Percentiles rank a stretch among this genome's conserved stretches.
These are phyloP conservation scores for Lichenostomus cassidix DNA, from an alignment of 2,113 vertebrate species.

Conservation along the genomic window DNA sequence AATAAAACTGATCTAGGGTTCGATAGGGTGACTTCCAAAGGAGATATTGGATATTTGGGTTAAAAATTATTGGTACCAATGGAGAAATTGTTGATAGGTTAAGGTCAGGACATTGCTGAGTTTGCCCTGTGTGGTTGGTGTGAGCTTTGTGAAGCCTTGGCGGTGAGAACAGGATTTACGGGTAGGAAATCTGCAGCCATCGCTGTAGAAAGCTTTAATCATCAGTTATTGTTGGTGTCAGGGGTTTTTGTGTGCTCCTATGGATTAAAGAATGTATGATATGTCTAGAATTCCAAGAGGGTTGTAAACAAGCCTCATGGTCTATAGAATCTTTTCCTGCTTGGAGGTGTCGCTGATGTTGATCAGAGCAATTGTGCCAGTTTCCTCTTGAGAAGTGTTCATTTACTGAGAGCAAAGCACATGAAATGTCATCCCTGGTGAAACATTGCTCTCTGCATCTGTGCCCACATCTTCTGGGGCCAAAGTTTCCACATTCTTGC, in stretches of 20 bases:
- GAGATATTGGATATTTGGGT: neutral
- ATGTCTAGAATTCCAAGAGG: neutral
- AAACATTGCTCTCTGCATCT: neutral
- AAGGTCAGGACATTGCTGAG: neutral
- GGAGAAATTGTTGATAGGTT: neutral
- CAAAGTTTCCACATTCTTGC: conserved; percentile 33
- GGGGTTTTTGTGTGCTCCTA: neutral
- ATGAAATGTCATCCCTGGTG: neutral
- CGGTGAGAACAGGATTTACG: conserved; percentile 9
- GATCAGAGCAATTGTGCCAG: neutral
- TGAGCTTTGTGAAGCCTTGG: neutral
- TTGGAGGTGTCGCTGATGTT: neutral
- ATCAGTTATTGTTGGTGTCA: neutral
- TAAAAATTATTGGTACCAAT: neutral
- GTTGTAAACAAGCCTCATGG: neutral
- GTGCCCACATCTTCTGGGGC: conserved; percentile 26
- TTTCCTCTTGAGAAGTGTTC: neutral
- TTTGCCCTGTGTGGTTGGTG: neutral
- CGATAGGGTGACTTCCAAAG: neutral
- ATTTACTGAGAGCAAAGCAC: neutral
- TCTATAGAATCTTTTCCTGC: neutral
- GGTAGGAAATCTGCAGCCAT: neutral
- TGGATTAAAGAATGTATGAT: neutral
- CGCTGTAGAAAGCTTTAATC: conserved; percentile 29
- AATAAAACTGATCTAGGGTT: neutral